Conservation (phyloP, 2,888 invertebrate species). For the Stenodema calcarata region DNA sequence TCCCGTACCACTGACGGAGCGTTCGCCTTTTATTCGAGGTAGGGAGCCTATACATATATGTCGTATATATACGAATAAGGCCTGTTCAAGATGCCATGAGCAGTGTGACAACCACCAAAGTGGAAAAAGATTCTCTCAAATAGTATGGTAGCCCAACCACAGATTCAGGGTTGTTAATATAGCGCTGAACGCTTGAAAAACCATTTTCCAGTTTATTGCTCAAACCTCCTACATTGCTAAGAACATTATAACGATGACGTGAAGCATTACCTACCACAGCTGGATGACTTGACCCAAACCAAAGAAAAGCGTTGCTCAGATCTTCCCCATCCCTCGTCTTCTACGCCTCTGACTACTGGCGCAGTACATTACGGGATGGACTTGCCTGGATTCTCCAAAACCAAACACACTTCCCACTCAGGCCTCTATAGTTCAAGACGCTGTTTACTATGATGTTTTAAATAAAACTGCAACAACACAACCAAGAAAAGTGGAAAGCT, state of each 20-base stretch:
- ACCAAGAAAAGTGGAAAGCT: conserved; percentile 77
- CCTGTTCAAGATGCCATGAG: conserved; percentile 69
- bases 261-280: conserved; percentile 98
- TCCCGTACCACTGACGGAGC: conserved; percentile 18
- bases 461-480: conserved; percentile 90
- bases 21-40: conserved; percentile 65
- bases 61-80: conserved; percentile 57
- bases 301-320: conserved; percentile 87
- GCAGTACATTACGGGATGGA: conserved; percentile 91
- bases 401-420: conserved; percentile 70
- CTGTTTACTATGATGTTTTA: conserved; percentile 93
- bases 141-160: conserved; percentile 45
- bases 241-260: conserved; percentile 93
- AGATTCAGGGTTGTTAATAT: conserved; percentile 65
- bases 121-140: conserved; percentile 54
- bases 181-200: conserved; percentile 68
- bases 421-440: conserved; percentile 77
- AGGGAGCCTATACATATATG: conserved; percentile 61
- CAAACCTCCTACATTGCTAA: conserved; percentile 85
- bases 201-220: conserved; percentile 73
- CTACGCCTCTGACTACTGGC: conserved; percentile 87
- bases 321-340: conserved; percentile 89
- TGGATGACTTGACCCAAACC: conserved; percentile 98
- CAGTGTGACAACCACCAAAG: conserved; percentile 65
- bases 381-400: conserved; percentile 80